These are phyloP conservation scores for Epicampocera succincta DNA, from an alignment of 2,888 invertebrate genomes.

Conservation along the genomic window DNA sequence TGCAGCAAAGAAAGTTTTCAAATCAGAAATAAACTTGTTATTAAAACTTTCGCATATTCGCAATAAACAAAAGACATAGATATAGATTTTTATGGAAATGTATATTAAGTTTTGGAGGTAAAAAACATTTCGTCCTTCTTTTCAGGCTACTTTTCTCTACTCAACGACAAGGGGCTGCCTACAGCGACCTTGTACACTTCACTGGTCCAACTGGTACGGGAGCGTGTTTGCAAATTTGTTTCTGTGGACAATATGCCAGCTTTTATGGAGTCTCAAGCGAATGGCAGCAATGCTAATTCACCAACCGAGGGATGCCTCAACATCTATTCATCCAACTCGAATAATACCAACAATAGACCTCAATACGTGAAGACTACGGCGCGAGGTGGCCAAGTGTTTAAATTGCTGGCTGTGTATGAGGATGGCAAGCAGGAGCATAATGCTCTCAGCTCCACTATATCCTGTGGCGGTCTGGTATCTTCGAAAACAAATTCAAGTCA, in stretches of 20 bases:
- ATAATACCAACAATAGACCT: slow-evolving; percentile 75
- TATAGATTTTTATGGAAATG: too few relatives aligned
- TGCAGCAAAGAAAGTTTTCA: too few relatives aligned
- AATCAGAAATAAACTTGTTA: too few relatives aligned
- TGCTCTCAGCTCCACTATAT: slow-evolving; percentile 61
- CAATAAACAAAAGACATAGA: too few relatives aligned
- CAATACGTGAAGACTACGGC: slow-evolving; percentile 88
- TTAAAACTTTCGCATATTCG: too few relatives aligned
- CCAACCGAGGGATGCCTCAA: slow-evolving; percentile 77
- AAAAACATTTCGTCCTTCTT: slow-evolving; percentile 30
- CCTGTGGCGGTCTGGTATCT: slow-evolving; percentile 59
- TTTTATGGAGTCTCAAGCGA: slow-evolving; percentile 80
- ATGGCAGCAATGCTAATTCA: slow-evolving; percentile 74
- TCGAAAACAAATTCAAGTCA: slow-evolving; percentile 72
- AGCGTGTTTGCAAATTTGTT: slow-evolving; percentile 84
- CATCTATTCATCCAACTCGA: slow-evolving; percentile 68
- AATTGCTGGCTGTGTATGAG: slow-evolving; percentile 88
- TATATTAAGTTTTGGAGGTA: too few relatives aligned
- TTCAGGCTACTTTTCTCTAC: slow-evolving; percentile 87
- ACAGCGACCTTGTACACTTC: slow-evolving; percentile 86
- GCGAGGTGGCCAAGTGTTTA: slow-evolving; percentile 87
- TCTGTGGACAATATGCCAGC: slow-evolving; percentile 82
- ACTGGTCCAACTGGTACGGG: slow-evolving; percentile 86
- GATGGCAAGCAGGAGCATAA: slow-evolving; percentile 83
- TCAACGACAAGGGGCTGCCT: slow-evolving; percentile 86